phyloP scores from a whole-genome alignment of 1,140 invertebrate genomes.

The Caenorhabditis remanei region DNA sequence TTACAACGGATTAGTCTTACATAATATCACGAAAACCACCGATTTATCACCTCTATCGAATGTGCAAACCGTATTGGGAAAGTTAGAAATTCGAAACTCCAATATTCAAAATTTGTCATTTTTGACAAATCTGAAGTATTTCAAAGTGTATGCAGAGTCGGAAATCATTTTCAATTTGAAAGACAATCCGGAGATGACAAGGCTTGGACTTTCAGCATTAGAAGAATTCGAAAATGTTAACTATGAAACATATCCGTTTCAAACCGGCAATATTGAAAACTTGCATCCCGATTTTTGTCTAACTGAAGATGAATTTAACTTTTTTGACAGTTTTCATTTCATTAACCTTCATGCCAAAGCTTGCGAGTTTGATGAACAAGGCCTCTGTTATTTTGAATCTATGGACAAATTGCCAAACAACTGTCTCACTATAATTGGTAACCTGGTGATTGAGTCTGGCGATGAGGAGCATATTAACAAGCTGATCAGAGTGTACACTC shows the following conservation, averaged over 20 bases:
- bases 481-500: neutral
- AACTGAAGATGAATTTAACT: neutral
- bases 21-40: neutral
- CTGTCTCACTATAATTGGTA: neutral
- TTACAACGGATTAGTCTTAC: neutral
- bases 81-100: neutral
- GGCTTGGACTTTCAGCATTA: neutral
- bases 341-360: neutral
- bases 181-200: neutral
- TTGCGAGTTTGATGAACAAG: neutral
- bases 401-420: neutral
- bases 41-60: neutral
- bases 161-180: neutral
- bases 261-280: neutral
- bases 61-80: neutral
- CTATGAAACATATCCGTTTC: neutral
- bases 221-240: neutral
- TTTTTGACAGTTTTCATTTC: neutral
- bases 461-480: neutral
- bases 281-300: neutral
- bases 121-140: neutral
- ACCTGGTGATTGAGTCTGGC: neutral
- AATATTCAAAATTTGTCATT: slow-evolving; percentile 8
- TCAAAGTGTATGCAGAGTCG: neutral
- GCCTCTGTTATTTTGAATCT: neutral